A percentile compares a stretch with the other conserved stretches of the same genome.
Evolutionary conservation across 2,888 invertebrate genomes (phyloP).

Genomic region (Leucoma salicis): DNA sequence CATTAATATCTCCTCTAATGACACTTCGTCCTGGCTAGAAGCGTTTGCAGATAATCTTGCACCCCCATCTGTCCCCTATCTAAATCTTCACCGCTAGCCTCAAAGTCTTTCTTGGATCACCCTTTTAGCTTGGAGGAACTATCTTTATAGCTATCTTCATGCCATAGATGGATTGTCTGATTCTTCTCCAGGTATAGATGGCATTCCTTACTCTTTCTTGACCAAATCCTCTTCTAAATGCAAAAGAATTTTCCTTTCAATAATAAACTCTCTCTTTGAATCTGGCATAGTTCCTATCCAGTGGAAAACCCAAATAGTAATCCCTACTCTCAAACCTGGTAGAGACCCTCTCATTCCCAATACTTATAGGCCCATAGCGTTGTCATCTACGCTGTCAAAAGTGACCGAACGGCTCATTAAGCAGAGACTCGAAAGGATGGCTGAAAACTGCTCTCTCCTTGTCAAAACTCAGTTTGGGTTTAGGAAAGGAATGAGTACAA

Average conservation of each 20-base stretch:
- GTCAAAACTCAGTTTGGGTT: neutral
- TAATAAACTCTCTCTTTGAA: neutral
- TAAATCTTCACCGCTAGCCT: too few species aligned
- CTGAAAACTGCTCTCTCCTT: neutral
- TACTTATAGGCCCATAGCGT: too few species aligned
- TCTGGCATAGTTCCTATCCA: neutral
- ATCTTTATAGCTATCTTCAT: too few species aligned
- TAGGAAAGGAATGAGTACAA: too few species aligned
- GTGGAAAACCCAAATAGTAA: neutral
- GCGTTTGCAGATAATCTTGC: too few species aligned
- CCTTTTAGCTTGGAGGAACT: too few species aligned
- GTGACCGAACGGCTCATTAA: neutral
- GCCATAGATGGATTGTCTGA: neutral
- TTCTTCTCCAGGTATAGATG: neutral
- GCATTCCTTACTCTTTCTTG: neutral
- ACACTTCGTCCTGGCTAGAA: too few species aligned
- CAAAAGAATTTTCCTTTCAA: neutral
- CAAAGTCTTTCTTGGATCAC: too few species aligned
- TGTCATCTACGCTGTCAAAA: neutral
- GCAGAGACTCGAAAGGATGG: neutral
- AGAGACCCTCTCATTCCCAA: neutral
- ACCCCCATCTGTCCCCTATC: too few species aligned
- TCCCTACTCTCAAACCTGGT: neutral
- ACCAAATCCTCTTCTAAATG: neutral
- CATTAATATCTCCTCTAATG: too few species aligned